Evolutionary conservation across 2,797 vertebrate species (phyloP), one percentile per base, ranked within the genome.

Genomic region (Alectoris magna): DNA sequence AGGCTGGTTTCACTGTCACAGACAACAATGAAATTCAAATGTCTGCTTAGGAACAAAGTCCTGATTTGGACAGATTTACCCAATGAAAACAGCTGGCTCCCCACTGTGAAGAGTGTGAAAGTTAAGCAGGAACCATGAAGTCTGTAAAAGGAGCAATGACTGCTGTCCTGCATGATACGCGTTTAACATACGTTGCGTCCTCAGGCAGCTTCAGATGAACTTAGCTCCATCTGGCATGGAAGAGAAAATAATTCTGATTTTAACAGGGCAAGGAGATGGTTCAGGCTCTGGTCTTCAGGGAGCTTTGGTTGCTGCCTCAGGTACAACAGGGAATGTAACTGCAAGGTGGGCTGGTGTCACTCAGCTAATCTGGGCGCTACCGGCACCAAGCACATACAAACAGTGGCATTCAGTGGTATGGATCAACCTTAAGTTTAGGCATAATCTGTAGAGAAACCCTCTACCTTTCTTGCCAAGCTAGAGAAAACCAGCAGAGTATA

Each of bases 321-420:
- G 59, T 14, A 39, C 10, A 64, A 48, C 3, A 17, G 9, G 1
- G 1, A 73, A 31, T 2, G 10, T 36, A 93, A 38, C 38, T 85
- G 22, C 59, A 92, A 68, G 31, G 51, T n/a, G 55, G n/a, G 19
- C 4, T 36, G 38, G 58, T 49, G 2, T 7, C 49, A 68, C 48
- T 36, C 4, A 39, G 36, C 12, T 56, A 77, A 83, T 6, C 0
- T 48, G 19, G 66, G 63, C 14, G 46, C 22, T 58, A 6, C 2
- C 44, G 27, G n/a, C 36, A 80, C 15, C 27, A 46, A 77, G 66
- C 4, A 3, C 0, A 0, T 34, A 78, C 9, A 39, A 48, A 2
- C 0, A 46, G 11, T 29, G 43, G 69, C 34, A 74, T 43, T 79
- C 15, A 12, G 43, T 48, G 43, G 22, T 64, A 79, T 24, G 3